Evolutionary conservation across 2,888 invertebrate genomes (phyloP).

Genomic region (Onthophagus sagittarius): DNA sequence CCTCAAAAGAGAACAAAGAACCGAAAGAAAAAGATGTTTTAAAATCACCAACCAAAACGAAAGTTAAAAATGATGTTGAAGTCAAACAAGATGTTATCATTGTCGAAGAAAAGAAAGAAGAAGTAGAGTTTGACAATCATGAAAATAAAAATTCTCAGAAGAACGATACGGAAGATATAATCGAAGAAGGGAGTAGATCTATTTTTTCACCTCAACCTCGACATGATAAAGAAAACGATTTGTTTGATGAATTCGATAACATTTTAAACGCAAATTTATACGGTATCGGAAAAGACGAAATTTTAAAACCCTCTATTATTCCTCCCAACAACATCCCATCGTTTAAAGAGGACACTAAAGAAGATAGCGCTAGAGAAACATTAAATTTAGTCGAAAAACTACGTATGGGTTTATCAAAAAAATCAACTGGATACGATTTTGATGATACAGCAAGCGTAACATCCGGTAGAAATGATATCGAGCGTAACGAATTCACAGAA

Average conservation of each 20-base stretch:
- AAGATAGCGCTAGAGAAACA: conserved; percentile 79
- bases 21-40: neutral
- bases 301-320: conserved; percentile 60
- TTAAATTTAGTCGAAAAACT: conserved; percentile 80
- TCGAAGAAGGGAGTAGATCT: conserved; percentile 53
- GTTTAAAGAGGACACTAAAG: conserved; percentile 75
- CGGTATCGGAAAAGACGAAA: conserved; percentile 58
- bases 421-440: conserved; percentile 50
- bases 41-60: conserved; percentile 15
- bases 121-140: neutral
- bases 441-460: conserved; percentile 42
- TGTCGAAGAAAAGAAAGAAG: neutral
- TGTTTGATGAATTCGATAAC: conserved; percentile 57
- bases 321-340: conserved; percentile 61
- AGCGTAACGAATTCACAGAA: conserved; percentile 34
- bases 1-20: conserved; percentile 23
- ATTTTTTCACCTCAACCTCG: conserved; percentile 68
- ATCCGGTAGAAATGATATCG: conserved; percentile 46
- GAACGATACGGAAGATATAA: conserved; percentile 16
- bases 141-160: neutral
- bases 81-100: neutral
- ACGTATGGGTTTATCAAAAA: conserved; percentile 68
- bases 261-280: conserved; percentile 56
- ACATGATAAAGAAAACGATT: conserved; percentile 55
- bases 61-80: neutral